Evolutionary conservation across 1,140 invertebrate genomes (phyloP).

Genomic region (Drosophila mauritiana): DNA sequence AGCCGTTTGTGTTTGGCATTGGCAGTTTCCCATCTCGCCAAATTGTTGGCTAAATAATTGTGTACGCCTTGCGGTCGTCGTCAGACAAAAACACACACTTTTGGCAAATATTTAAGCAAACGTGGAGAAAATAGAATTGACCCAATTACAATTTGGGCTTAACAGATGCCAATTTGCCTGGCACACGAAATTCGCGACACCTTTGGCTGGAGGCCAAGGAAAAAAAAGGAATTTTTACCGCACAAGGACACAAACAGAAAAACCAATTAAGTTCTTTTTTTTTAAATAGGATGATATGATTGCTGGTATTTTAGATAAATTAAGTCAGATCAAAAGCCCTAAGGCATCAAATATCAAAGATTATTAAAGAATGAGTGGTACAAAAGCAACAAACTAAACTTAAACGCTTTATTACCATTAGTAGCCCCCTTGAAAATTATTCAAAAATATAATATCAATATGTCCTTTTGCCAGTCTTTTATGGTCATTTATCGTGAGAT

Average conservation of each 20-base stretch:
- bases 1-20: slow-evolving; percentile 41
- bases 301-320: neutral
- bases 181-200: slow-evolving; percentile 53
- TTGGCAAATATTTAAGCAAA: slow-evolving; percentile 67
- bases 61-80: slow-evolving; percentile 69
- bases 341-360: too few relatives aligned
- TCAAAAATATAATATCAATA: slow-evolving; percentile 20
- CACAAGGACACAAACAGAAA: neutral
- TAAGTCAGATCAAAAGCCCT: too few relatives aligned
- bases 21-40: slow-evolving; percentile 54
- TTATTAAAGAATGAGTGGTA: neutral
- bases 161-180: slow-evolving; percentile 73
- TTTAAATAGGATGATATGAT: neutral
- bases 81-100: slow-evolving; percentile 39
- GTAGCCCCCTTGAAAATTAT: neutral
- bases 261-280: neutral
- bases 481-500: slow-evolving; percentile 42
- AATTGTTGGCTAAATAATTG: slow-evolving; percentile 78
- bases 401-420: neutral
- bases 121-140: slow-evolving; percentile 61
- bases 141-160: slow-evolving; percentile 72
- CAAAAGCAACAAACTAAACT: neutral
- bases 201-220: slow-evolving; percentile 63
- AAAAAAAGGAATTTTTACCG: slow-evolving; percentile 8
- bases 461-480: slow-evolving; percentile 26